Evolutionary conservation across 2,888 invertebrate species (phyloP).

Genomic region (Baccha elongata): DNA sequence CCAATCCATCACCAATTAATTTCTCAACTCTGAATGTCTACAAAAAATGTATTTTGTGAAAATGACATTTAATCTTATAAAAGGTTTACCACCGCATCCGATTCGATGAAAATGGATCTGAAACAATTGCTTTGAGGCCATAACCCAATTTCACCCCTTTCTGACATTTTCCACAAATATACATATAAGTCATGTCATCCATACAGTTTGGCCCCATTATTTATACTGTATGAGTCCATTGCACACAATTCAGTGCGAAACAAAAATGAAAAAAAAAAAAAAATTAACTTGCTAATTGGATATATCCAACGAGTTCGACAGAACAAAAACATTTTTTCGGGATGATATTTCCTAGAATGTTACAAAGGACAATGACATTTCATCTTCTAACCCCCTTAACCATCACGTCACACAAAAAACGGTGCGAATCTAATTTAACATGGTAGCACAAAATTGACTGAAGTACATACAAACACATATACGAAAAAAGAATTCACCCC

Average conservation of each 20-base stretch:
- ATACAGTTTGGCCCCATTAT: slow-evolving; percentile 40
- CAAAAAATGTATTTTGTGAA: not conserved
- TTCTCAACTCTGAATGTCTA: slow-evolving; percentile 13
- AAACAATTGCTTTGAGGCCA: slow-evolving; percentile 50
- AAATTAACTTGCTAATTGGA: slow-evolving; percentile 60
- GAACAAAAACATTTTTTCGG: slow-evolving; percentile 7
- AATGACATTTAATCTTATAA: slow-evolving; percentile 15
- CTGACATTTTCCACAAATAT: slow-evolving; percentile 27
- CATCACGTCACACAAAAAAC: slow-evolving; percentile 22
- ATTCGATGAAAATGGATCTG: not conserved
- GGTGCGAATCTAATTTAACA: slow-evolving; percentile 70
- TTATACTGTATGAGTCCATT: slow-evolving; percentile 7
- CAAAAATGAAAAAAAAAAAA: not conserved
- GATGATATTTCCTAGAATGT: slow-evolving; percentile 19
- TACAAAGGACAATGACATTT: slow-evolving; percentile 67
- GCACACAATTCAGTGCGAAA: not conserved
- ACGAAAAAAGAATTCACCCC: slow-evolving; percentile 12
- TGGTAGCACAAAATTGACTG: slow-evolving; percentile 46
- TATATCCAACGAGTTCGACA: slow-evolving; percentile 30
- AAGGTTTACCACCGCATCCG: not conserved
- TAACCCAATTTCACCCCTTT: slow-evolving; percentile 61
- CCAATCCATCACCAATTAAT: slow-evolving; percentile 32
- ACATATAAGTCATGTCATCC: slow-evolving; percentile 10
- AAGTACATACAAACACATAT: slow-evolving; percentile 27
- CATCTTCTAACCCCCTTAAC: not conserved